Base-by-base conservation (phyloP, 2,888 invertebrate genomes). In the Baccha elongata region DNA sequence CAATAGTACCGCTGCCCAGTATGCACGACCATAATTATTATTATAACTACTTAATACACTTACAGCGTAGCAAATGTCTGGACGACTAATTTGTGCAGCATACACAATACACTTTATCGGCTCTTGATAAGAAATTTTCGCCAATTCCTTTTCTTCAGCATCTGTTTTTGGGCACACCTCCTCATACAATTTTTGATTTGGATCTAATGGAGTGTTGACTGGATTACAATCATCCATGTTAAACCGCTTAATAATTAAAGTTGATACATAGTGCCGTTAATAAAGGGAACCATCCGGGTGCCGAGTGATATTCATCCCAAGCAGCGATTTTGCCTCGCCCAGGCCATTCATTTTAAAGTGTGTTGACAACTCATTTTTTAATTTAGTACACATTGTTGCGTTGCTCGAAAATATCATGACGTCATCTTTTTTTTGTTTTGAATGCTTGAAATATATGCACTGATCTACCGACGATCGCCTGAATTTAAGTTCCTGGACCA, bases 1-100 rank as follows among this genome's bases (percentile, higher is more conserved):
- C 58, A 15, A 58, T 48, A 1, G 87, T 15, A 76, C 85, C 23
- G 76, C 80, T 1, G 13, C 26, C 80, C 83, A 84, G 29, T 85
- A 72, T 44, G 64, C 60, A 19, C 65, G 64, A 8, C 80, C 69
- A 8, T 84, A 80, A 55, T 85, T 84, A 3, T 53, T 35, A 37
- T 78, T 75, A 32, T 37, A 84, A 19, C 72, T 42, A 46, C 83
- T 80, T 5, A 85, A 55, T n/a, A n/a, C 17, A 69, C 65, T 84
- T 5, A 84, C 62, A 10, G 84, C 68, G 21, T 64, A 81, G 15
- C 40, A 26, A 40, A 84, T 58, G 40, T 84, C 84, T n/a, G 81
- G 81, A 6, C 69, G 67, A 29, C 81, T 74, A 29, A 55, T n/a
- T n/a, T n/a, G n/a, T n/a, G n/a, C n/a, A n/a, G n/a, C n/a, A n/a